Conservation (phyloP, 2,113 vertebrate species). For the Cyrtonyx montezumae region DNA sequence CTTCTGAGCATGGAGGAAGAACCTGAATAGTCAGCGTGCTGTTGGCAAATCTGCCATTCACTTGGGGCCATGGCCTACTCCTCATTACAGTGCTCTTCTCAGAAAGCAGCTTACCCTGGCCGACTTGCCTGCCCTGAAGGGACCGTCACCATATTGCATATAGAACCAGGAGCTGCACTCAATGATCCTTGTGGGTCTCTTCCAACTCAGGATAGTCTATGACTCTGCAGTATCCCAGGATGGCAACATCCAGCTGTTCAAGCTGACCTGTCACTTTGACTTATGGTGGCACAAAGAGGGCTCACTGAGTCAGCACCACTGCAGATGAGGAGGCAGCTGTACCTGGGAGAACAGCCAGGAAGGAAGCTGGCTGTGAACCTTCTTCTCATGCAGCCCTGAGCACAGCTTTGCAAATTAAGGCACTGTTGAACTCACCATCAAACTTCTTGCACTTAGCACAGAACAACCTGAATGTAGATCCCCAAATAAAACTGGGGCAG, state of each 20-base stretch:
- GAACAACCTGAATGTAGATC: background rate
- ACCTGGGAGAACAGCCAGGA: background rate
- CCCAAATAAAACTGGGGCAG: background rate
- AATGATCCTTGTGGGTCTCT: background rate
- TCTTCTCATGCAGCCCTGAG: background rate
- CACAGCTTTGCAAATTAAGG: background rate
- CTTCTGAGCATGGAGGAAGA: background rate
- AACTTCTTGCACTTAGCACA: background rate
- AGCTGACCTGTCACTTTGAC: background rate
- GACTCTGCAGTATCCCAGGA: background rate
- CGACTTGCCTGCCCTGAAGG: background rate
- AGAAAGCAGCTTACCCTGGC: background rate
- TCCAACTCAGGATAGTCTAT: background rate
- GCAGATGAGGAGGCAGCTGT: background rate
- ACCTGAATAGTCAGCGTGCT: background rate
- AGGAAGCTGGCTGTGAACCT: background rate
- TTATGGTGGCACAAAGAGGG: background rate
- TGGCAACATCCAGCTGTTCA: background rate
- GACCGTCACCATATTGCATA: background rate
- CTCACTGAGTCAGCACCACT: background rate
- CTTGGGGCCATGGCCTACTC: background rate
- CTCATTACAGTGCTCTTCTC: background rate
- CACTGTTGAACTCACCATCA: background rate
- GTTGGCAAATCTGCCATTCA: background rate
- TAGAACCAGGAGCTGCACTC: background rate